A percentile compares a stretch with the other conserved stretches of the same genome.
phyloP scores from a whole-genome alignment of 2,113 vertebrate genomes.

The Aspiorhynchus laticeps region DNA sequence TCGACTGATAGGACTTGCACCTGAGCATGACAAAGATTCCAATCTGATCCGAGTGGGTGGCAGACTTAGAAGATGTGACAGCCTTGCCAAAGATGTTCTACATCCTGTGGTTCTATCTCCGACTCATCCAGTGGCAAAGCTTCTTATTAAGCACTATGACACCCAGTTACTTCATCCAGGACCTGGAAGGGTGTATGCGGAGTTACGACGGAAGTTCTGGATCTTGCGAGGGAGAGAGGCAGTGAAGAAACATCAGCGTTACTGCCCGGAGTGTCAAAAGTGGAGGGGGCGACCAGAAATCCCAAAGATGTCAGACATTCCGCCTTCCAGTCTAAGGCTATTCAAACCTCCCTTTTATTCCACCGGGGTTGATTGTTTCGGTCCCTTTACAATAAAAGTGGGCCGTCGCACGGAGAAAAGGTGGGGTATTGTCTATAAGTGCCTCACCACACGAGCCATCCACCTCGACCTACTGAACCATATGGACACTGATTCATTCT shows the following conservation, averaged over 20 bases:
- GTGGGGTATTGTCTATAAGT: not conserved
- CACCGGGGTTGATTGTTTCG: not conserved
- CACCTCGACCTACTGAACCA: not conserved
- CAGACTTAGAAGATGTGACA: too few relatives aligned
- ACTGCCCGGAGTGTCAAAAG: not conserved
- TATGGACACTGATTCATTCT: slow-evolving; percentile 2
- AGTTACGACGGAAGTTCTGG: not conserved
- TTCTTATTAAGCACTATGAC: slow-evolving; percentile 5
- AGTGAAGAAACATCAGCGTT: slow-evolving; percentile 1
- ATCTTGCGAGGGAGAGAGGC: not conserved
- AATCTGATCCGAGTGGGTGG: slow-evolving; percentile 1
- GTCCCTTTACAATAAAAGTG: not conserved
- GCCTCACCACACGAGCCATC: not conserved
- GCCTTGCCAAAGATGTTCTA: not conserved
- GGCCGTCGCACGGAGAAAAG: not conserved
- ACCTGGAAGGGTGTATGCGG: not conserved
- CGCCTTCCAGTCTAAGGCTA: not conserved
- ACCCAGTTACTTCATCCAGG: not conserved
- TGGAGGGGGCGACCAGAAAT: not conserved
- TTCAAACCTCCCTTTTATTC: not conserved
- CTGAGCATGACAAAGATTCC: not conserved
- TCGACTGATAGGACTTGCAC: not conserved
- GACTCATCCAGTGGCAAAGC: not conserved
- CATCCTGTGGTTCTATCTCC: not conserved
- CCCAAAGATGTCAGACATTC: not conserved